phyloP scores from a whole-genome alignment of 1,140 invertebrate species.

The Nylanderia fulva region DNA sequence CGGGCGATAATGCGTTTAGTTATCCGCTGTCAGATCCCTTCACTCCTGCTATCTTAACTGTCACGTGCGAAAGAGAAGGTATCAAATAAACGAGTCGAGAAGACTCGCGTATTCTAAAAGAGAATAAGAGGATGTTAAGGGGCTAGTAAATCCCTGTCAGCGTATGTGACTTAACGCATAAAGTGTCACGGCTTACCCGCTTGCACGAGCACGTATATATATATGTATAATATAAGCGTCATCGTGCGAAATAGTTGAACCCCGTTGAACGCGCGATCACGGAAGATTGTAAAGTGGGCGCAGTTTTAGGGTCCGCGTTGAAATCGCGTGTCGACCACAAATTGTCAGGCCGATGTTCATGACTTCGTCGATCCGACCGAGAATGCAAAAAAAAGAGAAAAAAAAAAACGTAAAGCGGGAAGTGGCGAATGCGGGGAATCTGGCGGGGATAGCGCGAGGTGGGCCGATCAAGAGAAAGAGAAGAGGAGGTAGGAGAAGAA shows the following conservation, averaged over 20 bases:
- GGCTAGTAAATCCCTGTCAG: conserved; percentile 52
- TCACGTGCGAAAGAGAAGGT: not conserved
- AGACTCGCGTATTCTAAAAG: conserved; percentile 28
- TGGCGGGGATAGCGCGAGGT: conserved; percentile 53
- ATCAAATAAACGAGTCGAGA: not conserved
- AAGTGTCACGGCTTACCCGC: conserved; percentile 36
- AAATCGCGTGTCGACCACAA: conserved; percentile 29
- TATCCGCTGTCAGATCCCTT: conserved; percentile 9
- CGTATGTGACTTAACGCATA: conserved; percentile 30
- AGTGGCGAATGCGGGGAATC: conserved; percentile 53
- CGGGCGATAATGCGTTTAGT: conserved; percentile 28
- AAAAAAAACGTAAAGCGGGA: conserved; percentile 25
- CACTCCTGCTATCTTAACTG: not conserved
- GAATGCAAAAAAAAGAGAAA: conserved; percentile 14
- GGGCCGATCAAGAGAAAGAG: conserved; percentile 49
- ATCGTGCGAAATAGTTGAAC: conserved; percentile 34
- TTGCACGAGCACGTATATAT: not conserved
- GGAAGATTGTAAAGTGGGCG: conserved; percentile 22
- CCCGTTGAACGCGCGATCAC: conserved; percentile 19
- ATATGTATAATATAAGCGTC: conserved; percentile 33
- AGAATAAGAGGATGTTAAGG: conserved; percentile 37
- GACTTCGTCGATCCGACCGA: conserved; percentile 10
- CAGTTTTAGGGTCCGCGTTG: conserved; percentile 9
- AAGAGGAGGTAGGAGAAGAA: conserved; percentile 41
- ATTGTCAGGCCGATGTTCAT: not conserved